These are phyloP conservation scores for Scomber japonicus DNA, from an alignment of 2,113 vertebrate species.

Conservation along the genomic window DNA sequence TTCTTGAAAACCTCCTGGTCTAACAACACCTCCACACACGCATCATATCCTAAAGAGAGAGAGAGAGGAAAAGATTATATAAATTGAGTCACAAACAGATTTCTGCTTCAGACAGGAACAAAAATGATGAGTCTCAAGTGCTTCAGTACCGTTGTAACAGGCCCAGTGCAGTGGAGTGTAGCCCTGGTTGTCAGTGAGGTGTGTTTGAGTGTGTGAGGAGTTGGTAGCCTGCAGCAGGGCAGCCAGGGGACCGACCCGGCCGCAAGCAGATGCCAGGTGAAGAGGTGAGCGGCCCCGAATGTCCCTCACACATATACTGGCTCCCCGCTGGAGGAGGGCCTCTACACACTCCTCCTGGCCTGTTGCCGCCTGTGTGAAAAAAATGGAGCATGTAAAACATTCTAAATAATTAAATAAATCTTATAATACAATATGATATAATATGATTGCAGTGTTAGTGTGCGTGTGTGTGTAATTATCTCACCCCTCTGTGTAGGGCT, in stretches of 20 bases:
- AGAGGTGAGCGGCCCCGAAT: constrained; percentile 91
- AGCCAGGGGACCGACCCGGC: constrained; percentile 91
- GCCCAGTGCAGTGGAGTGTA: constrained; percentile 99
- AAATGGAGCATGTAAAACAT: background rate
- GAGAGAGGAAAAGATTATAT: constrained; percentile 10
- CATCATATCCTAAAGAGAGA: constrained; percentile 90
- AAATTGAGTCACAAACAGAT: background rate
- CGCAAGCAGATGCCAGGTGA: constrained; percentile 95
- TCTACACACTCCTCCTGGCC: constrained; percentile 96
- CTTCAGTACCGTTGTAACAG: constrained; percentile 93
- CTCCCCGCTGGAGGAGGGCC: constrained; percentile 93
- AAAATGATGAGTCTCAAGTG: background rate
- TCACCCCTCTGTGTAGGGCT: constrained; percentile 95
- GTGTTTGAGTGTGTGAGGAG: constrained; percentile 81
- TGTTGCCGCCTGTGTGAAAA: constrained; percentile 89
- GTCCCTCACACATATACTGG: constrained; percentile 89
- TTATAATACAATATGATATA: no score
- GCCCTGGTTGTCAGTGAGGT: constrained; percentile 92
- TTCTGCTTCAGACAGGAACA: background rate
- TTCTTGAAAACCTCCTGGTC: constrained; percentile 94
- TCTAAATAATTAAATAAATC: background rate
- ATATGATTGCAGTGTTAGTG: background rate
- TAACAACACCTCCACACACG: constrained; percentile 95
- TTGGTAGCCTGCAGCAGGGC: constrained; percentile 90
- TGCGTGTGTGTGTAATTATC: constrained; percentile 42